phyloP scores from a whole-genome alignment of 1,140 invertebrate species.

The Formica exsecta region DNA sequence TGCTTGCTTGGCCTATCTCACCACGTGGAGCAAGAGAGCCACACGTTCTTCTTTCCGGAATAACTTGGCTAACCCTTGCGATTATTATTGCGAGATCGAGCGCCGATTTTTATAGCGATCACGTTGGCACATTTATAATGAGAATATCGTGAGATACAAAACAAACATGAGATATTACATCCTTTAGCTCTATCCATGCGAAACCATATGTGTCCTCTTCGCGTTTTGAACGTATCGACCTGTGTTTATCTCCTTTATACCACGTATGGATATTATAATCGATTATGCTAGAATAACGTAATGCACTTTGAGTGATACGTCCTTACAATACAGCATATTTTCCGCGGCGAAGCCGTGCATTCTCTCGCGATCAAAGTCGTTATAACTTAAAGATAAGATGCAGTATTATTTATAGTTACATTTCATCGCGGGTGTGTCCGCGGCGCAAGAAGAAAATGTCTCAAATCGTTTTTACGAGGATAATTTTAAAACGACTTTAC shows the following conservation, averaged over 20 bases:
- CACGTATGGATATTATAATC: too few relatives aligned
- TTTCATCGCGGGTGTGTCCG: conserved; percentile 61
- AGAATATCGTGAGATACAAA: background rate
- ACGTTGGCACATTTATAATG: background rate
- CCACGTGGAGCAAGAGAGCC: conserved; percentile 17
- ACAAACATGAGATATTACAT: conserved; percentile 5
- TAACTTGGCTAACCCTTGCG: background rate
- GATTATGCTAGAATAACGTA: too few relatives aligned
- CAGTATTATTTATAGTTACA: conserved; percentile 72
- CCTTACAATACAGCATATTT: too few relatives aligned
- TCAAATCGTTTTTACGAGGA: conserved; percentile 85
- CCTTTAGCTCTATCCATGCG: background rate
- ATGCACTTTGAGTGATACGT: too few relatives aligned
- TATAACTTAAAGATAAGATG: conserved; percentile 66
- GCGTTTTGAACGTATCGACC: too few relatives aligned
- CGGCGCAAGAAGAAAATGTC: conserved; percentile 73
- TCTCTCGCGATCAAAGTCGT: conserved; percentile 64
- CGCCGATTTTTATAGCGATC: conserved; percentile 9
- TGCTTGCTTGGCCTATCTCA: conserved; percentile 46
- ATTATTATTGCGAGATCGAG: conserved; percentile 38
- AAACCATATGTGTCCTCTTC: background rate
- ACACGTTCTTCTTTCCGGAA: conserved; percentile 37
- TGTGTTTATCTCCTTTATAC: too few relatives aligned
- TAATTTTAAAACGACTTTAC: conserved; percentile 84
- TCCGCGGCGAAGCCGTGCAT: too few relatives aligned